phyloP scores from a whole-genome alignment of 30 jellyfish, hydroid and myxozoan species.

The Aurelia aurita region DNA sequence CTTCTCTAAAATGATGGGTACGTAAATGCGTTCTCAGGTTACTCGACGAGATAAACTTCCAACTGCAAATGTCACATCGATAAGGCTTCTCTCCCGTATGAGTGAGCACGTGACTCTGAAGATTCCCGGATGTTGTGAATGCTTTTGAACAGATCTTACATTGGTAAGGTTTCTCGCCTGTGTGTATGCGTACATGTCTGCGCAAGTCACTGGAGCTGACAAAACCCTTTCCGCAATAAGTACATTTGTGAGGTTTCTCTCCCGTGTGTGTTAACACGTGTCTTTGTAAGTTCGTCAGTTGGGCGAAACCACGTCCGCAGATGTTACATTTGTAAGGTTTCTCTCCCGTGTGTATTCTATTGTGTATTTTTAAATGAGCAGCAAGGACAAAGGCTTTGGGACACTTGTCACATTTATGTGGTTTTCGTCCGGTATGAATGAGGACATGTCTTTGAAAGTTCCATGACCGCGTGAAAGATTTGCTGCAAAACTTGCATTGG shows the following conservation, averaged over 20 bases:
- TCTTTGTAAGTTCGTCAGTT: constrained; percentile 92
- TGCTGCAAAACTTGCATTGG: constrained; percentile 89
- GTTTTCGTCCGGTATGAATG: constrained; percentile 98
- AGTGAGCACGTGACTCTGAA: constrained; percentile 92
- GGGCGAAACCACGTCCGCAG: constrained; percentile 99
- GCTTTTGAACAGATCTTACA: constrained; percentile 98
- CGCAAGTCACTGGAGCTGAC: constrained; percentile 96
- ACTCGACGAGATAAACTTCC: constrained; percentile 93
- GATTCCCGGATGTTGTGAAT: constrained; percentile 94
- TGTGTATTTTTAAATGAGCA: constrained; percentile 95
- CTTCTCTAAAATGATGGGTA: constrained; percentile 87
- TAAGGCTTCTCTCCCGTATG: constrained; percentile 99
- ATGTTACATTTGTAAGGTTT: constrained; percentile 96
- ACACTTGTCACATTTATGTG: constrained; percentile 97
- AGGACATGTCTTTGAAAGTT: constrained; percentile 97
- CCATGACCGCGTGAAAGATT: constrained; percentile 94
- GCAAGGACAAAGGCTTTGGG: constrained; percentile 98
- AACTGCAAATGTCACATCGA: constrained; percentile 90
- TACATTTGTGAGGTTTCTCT: constrained; percentile 97
- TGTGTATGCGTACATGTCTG: constrained; percentile 96
- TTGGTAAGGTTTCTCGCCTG: constrained; percentile 98
- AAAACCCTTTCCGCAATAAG: constrained; percentile 94
- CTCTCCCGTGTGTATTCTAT: constrained; percentile 98
- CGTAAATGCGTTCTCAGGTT: constrained; percentile 93
- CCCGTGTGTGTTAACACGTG: constrained; percentile 98